These are phyloP conservation scores for Orthonyx spaldingii DNA, from an alignment of 2,113 vertebrate species.

Conservation along the genomic window DNA sequence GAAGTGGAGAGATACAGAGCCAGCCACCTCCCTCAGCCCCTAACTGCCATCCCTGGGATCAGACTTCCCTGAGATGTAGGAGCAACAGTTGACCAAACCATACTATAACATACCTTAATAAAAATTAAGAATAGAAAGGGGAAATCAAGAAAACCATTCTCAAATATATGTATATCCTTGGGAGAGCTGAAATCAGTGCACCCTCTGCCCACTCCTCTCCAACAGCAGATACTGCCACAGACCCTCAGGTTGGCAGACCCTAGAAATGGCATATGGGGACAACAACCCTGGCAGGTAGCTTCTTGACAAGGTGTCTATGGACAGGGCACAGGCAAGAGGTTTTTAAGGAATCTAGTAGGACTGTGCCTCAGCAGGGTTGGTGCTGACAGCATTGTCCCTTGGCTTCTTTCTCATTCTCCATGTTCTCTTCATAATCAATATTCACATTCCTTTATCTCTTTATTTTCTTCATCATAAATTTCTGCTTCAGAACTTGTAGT, in stretches of 20 bases:
- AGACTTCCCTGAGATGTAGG: neutral
- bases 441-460: neutral
- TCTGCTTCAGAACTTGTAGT: neutral
- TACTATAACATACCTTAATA: neutral
- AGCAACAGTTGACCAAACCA: neutral
- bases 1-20: neutral
- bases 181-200: neutral
- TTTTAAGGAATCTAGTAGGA: neutral
- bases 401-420: neutral
- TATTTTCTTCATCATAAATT: neutral
- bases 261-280: neutral
- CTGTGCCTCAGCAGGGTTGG: neutral
- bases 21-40: neutral
- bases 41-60: neutral
- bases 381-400: neutral
- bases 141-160: neutral
- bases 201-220: rapidly evolving
- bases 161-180: neutral
- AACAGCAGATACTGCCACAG: neutral
- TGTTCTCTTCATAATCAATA: neutral
- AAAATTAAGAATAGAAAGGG: neutral
- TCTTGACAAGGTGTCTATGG: neutral
- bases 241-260: neutral
- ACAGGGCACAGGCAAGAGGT: rapidly evolving
- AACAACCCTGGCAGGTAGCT: neutral